These are phyloP conservation scores for Muntiacus muntjak DNA, from an alignment of 2,113 vertebrate genomes.

Conservation along the genomic window DNA sequence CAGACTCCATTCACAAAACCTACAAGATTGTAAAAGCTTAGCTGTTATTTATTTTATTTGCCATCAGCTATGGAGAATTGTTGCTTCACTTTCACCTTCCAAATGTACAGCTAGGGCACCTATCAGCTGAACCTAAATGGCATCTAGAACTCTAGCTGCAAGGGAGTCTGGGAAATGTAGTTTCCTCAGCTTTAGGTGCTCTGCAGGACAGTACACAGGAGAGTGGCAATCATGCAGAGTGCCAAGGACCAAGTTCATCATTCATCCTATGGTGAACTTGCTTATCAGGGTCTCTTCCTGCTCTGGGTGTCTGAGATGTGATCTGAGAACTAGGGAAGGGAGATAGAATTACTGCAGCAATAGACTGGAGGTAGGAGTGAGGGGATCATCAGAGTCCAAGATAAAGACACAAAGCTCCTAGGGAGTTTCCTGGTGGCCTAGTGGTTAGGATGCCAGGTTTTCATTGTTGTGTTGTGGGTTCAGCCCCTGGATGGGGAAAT, in stretches of 20 bases:
- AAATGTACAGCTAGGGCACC: not conserved
- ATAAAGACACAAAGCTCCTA: not conserved
- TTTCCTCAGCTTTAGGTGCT: not conserved
- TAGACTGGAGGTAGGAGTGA: not conserved
- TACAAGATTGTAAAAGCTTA: not conserved
- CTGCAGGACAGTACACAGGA: not conserved
- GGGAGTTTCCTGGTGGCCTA: not conserved
- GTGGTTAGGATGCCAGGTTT: not conserved
- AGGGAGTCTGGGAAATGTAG: not conserved
- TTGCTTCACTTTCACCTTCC: not conserved
- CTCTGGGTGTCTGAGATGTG: not conserved
- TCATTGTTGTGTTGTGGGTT: not conserved
- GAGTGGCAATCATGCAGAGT: not conserved
- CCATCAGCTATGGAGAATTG: not conserved
- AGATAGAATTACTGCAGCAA: not conserved
- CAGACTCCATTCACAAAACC: not conserved
- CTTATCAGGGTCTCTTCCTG: not conserved
- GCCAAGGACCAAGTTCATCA: not conserved
- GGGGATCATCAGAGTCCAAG: not conserved
- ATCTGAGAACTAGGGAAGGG: not conserved
- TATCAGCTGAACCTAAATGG: not conserved
- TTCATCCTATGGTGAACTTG: not conserved
- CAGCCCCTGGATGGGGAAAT: not conserved
- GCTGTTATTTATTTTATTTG: not conserved
- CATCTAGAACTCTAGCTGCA: not conserved